These are phyloP conservation scores for Coracias cyanogaster DNA, from an alignment of 2,797 vertebrate genomes.

Conservation along the genomic window DNA sequence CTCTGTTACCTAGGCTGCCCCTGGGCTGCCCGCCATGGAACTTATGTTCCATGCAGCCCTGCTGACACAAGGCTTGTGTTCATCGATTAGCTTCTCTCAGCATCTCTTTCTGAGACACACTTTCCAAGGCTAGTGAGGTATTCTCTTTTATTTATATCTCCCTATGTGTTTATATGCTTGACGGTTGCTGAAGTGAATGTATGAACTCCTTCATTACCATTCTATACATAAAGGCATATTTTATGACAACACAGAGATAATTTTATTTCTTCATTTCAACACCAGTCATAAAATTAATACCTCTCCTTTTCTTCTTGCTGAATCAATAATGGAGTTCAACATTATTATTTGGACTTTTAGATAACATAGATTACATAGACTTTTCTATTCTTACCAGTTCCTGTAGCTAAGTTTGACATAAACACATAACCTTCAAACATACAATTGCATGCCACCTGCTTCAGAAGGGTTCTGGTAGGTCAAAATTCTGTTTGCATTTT, in stretches of 20 bases:
- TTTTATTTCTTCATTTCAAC: not conserved
- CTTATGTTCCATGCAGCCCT: not conserved
- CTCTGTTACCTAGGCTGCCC: not conserved
- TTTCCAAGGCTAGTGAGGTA: not conserved
- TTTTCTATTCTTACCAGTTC: not conserved
- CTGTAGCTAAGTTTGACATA: not conserved
- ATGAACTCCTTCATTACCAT: not conserved
- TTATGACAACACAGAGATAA: not conserved
- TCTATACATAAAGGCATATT: not conserved
- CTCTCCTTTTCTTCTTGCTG: not conserved
- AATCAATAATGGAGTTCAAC: not conserved
- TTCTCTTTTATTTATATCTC: not conserved
- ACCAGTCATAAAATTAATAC: not conserved
- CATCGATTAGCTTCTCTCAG: not conserved
- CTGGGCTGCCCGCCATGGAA: not conserved
- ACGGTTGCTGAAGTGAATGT: not conserved
- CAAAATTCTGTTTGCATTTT: conserved; percentile 46
- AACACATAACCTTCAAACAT: conserved; percentile 14
- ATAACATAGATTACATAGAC: not conserved
- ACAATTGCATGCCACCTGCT: not conserved
- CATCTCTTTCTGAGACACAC: not conserved
- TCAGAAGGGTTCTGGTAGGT: conserved; percentile 3
- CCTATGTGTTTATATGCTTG: not conserved
- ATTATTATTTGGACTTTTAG: not conserved
- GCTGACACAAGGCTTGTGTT: not conserved